These are phyloP conservation scores for Acromyrmex echinatior DNA, from an alignment of 1,140 invertebrate species.

Conservation along the genomic window DNA sequence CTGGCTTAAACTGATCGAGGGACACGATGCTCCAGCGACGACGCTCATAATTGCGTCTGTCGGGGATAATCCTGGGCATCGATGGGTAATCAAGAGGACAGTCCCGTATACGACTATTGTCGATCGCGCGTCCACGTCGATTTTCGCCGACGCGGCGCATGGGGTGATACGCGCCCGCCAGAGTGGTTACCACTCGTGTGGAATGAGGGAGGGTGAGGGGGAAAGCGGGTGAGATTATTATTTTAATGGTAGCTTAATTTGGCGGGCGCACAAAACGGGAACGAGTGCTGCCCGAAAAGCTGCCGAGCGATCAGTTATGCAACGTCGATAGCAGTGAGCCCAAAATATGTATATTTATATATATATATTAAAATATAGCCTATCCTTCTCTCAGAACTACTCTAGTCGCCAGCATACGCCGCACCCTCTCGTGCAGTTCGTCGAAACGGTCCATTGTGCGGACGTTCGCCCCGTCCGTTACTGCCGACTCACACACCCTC, in stretches of 20 bases:
- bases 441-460: conserved; percentile 70
- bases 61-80: conserved; percentile 48
- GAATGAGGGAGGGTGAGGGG: not conserved
- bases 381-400: conserved; percentile 12
- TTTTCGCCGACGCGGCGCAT: conserved; percentile 29
- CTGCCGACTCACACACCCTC: conserved; percentile 60
- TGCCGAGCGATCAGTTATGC: conserved; percentile 74
- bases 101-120: conserved; percentile 25
- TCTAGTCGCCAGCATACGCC: conserved; percentile 19
- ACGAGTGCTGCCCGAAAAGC: conserved; percentile 57
- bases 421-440: conserved; percentile 16
- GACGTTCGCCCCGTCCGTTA: conserved; percentile 72
- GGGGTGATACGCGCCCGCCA: not conserved
- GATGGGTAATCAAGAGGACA: conserved; percentile 54
- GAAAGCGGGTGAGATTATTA: conserved; percentile 61
- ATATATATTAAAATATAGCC: not conserved
- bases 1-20: conserved; percentile 33
- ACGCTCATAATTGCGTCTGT: conserved; percentile 55
- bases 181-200: not conserved
- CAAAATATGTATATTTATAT: conserved; percentile 69
- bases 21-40: conserved; percentile 38
- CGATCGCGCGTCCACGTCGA: conserved; percentile 51
- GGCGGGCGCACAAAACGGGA: conserved; percentile 60
- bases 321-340: conserved; percentile 75
- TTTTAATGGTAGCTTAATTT: conserved; percentile 75